A percentile compares a stretch with the other conserved stretches of the same genome.
Conservation (phyloP, 2,888 invertebrate species). For the Pammene fasciana region DNA sequence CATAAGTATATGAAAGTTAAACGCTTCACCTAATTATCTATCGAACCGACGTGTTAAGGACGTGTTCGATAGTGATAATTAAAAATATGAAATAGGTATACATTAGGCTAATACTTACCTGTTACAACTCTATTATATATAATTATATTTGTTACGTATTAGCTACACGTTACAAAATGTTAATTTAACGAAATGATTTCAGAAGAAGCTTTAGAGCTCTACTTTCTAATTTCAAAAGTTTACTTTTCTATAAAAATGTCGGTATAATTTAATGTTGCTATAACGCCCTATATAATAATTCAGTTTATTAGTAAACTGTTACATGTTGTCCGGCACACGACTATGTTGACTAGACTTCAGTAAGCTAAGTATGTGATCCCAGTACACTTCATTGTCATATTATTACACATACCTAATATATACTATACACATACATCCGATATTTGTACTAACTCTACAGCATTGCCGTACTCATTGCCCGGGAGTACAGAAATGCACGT, state of each 20-base stretch:
- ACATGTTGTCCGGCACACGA: conserved; percentile 43
- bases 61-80: no score
- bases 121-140: background rate
- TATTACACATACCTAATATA: conserved; percentile 37
- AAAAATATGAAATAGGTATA: no score
- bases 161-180: background rate
- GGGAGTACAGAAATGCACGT: conserved; percentile 67
- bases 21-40: conserved; percentile 25
- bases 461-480: conserved; percentile 79
- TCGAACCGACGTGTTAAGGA: conserved; percentile 10
- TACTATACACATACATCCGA: conserved; percentile 31
- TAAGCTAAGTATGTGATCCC: conserved; percentile 52
- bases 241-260: background rate
- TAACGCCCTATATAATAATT: background rate
- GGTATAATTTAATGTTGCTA: background rate
- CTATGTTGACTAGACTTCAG: conserved; percentile 43
- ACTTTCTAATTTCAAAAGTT: background rate
- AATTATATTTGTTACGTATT: background rate
- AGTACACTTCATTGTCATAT: conserved; percentile 48
- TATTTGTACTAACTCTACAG: conserved; percentile 42
- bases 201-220: conserved; percentile 15
- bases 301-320: conserved; percentile 29
- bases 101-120: conserved; percentile 7
- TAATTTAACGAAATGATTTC: background rate
- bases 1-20: conserved; percentile 11